Base-by-base conservation (phyloP, 2,888 invertebrate species). In the Tuberolachnus salignus region DNA sequence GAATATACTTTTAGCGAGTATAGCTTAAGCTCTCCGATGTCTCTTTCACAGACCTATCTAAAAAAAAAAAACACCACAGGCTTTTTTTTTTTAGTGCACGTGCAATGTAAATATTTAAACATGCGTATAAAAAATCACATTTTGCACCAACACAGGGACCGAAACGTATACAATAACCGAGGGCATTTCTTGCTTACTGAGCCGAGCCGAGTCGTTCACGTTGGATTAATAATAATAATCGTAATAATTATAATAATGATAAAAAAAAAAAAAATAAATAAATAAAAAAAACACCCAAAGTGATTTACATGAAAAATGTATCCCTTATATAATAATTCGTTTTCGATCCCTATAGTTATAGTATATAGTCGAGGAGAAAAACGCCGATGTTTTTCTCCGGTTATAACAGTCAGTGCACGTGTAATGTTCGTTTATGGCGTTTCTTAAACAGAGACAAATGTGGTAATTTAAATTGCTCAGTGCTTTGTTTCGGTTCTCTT, bases 1-100 rank as follows among this genome's bases (percentile, higher is more conserved):
- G 57, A 78, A 67, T 67, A 59, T 51, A 78, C 78, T 78, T n/a
- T 78, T 67, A 78, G 78, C 78, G 67, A 78, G 67, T 78, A 78
- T 67, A 78, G 67, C 78, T 69, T 78, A 78, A 78, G 78, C 78
- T 78, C 78, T 78, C 69, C 67, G 21, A 49, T 49, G 78, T 78
- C 59, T 59, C 49, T 57, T 75, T 78, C 78, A 49, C 67, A 69
- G 78, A 78, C 78, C 67, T 78, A 78, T 26, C 46, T 67, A 78
- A 75, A 64, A 59, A 63, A 63, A 63, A 16, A 67, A 66, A 78
- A 78, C 53, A 78, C 78, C 55, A 59, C 67, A 66, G 46, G 67
- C 46, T 78, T 69, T 67, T 59, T n/a, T n/a, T n/a, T n/a, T 67
- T 67, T 59, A 59, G 67, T 78, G 78, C 78, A 49, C 57, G 67